Conservation (phyloP, 1,140 invertebrate genomes). For the Halotydeus destructor region DNA sequence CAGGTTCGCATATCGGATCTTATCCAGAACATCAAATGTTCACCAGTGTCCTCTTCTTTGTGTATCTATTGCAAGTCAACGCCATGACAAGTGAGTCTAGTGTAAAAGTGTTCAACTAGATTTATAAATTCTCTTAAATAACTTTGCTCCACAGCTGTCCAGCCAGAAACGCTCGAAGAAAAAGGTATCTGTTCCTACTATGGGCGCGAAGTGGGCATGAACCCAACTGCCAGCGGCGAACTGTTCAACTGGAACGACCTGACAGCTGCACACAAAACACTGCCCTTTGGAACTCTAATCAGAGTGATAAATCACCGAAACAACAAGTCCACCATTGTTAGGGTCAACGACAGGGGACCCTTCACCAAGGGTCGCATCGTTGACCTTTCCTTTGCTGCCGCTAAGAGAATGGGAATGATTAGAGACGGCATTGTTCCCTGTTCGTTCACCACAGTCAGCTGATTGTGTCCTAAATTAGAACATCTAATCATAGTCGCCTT, state of each 20-base stretch:
- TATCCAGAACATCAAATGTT: no score
- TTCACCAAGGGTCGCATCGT: conserved; percentile 6
- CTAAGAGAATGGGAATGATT: neutral
- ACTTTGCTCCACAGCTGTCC: no score
- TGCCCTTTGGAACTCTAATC: conserved; percentile 9
- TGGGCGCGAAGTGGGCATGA: neutral
- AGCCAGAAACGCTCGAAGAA: no score
- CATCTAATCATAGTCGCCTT: no score
- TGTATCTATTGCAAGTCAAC: no score
- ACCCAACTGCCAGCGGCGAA: conserved; percentile 6
- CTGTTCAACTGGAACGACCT: conserved; percentile 4
- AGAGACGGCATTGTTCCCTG: neutral
- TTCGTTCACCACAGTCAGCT: neutral
- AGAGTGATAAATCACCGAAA: neutral
- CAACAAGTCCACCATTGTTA: neutral
- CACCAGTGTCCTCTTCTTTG: no score
- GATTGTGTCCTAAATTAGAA: no score
- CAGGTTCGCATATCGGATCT: no score
- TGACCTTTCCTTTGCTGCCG: conserved; percentile 2
- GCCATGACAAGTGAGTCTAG: no score
- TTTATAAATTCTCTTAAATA: no score
- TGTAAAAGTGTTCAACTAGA: no score
- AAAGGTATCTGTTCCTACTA: neutral
- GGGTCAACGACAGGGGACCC: conserved; percentile 9
- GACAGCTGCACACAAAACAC: conserved; percentile 9